phyloP scores from a whole-genome alignment of 2,113 vertebrate genomes.

The Prionailurus bengalensis region DNA sequence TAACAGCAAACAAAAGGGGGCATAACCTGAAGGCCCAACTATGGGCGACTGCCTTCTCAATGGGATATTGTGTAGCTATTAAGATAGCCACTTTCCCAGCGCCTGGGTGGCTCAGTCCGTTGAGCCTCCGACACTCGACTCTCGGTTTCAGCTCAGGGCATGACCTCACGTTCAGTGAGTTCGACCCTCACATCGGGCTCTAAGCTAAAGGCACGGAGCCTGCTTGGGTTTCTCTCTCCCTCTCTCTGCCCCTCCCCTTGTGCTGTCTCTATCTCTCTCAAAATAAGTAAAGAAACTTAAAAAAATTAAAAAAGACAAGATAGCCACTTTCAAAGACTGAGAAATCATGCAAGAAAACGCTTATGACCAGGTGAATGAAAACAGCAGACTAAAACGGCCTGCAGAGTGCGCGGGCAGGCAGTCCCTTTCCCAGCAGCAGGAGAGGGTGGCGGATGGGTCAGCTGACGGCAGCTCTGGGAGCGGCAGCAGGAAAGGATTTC shows the following conservation, averaged over 20 bases:
- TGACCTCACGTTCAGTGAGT: no score
- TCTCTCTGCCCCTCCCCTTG: no score
- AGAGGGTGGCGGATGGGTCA: not conserved
- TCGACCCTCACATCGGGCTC: no score
- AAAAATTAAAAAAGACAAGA: not conserved
- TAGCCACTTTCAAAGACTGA: not conserved
- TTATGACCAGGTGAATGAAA: not conserved
- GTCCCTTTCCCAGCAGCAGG: not conserved
- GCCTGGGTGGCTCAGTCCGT: no score
- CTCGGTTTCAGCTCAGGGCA: no score
- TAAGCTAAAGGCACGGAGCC: no score
- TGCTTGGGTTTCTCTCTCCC: no score
- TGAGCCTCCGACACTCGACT: no score
- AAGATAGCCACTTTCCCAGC: not conserved
- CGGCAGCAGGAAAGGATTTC: slow-evolving; percentile 75
- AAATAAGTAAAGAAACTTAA: no score
- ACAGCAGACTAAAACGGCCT: not conserved
- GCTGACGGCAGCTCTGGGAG: slow-evolving; percentile 39
- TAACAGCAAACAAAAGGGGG: not conserved
- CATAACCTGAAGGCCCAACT: not conserved
- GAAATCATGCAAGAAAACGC: not conserved
- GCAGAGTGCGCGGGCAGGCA: not conserved
- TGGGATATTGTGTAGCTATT: not conserved
- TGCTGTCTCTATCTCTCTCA: no score
- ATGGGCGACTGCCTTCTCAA: not conserved